Evolutionary conservation across 2,113 vertebrate species (phyloP).

Genomic region (Indri indri): DNA sequence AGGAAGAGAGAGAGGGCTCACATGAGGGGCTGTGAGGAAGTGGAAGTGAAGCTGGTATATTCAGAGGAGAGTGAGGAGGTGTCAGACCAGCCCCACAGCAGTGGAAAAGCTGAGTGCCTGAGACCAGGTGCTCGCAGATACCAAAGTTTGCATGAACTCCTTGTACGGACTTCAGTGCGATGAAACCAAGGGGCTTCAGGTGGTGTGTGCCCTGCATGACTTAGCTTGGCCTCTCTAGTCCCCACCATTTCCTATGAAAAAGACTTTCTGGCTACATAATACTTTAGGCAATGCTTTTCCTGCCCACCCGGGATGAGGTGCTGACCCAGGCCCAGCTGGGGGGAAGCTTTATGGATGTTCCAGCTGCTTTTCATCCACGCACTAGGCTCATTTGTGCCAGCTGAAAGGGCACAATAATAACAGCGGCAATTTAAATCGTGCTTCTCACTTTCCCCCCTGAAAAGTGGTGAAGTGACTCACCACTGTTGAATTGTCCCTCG

Average conservation of each 20-base stretch:
- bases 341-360: slow-evolving; percentile 65
- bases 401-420: slow-evolving; percentile 75
- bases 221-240: neutral
- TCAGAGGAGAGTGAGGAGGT: neutral
- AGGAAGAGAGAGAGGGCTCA: neutral
- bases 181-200: neutral
- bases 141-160: neutral
- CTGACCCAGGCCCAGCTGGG: slow-evolving; percentile 63
- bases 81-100: neutral
- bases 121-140: slow-evolving; percentile 9
- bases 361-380: slow-evolving; percentile 53
- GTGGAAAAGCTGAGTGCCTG: neutral
- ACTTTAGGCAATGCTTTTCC: slow-evolving; percentile 47
- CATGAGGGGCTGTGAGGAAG: neutral
- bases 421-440: slow-evolving; percentile 74
- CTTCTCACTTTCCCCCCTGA: slow-evolving; percentile 48
- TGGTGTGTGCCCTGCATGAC: neutral
- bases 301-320: slow-evolving; percentile 45
- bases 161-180: neutral
- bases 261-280: slow-evolving; percentile 40
- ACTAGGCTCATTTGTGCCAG: slow-evolving; percentile 71
- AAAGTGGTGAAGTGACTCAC: slow-evolving; percentile 75
- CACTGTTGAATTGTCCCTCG: slow-evolving; percentile 55
- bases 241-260: neutral
- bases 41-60: neutral